Percentiles rank a stretch among this genome's conserved stretches.
Conservation (phyloP, 2,113 vertebrate genomes). For the Arothron firmamentum region DNA sequence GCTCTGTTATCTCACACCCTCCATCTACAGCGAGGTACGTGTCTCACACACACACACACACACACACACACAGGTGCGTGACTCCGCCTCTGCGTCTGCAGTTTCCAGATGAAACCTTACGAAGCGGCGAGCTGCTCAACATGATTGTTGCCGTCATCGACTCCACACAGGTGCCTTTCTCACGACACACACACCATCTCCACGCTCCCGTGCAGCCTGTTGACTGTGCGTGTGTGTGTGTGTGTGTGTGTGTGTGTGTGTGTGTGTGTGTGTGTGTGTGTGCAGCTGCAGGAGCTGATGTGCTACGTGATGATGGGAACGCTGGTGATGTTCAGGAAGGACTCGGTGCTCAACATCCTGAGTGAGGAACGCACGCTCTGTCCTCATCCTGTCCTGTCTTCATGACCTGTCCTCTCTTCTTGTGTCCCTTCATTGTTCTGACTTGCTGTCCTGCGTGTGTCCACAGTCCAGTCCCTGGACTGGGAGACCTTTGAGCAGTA, state of each 20-base stretch:
- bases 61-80: background rate
- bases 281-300: slow-evolving; percentile 92
- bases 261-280: slow-evolving; percentile 10
- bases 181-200: background rate
- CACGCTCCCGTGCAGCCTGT: slow-evolving; percentile 54
- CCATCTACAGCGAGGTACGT: slow-evolving; percentile 77
- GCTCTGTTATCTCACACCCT: slow-evolving; percentile 94
- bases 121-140: slow-evolving; percentile 93
- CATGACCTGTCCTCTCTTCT: background rate
- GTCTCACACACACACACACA: background rate
- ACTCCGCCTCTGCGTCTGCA: slow-evolving; percentile 46
- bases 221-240: background rate
- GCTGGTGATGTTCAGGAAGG: slow-evolving; percentile 96
- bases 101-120: slow-evolving; percentile 94
- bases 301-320: slow-evolving; percentile 98
- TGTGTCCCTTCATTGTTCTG: background rate
- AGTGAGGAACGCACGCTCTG: slow-evolving; percentile 76
- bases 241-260: slow-evolving; percentile 8
- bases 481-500: slow-evolving; percentile 99
- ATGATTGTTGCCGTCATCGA: slow-evolving; percentile 98
- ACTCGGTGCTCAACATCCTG: slow-evolving; percentile 94
- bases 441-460: background rate
- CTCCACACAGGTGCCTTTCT: slow-evolving; percentile 75
- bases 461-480: slow-evolving; percentile 89
- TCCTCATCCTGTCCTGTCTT: background rate